Evolutionary conservation across 2,113 vertebrate genomes (phyloP), one percentile per base, ranked within the genome.

Genomic region (Sitta europaea): DNA sequence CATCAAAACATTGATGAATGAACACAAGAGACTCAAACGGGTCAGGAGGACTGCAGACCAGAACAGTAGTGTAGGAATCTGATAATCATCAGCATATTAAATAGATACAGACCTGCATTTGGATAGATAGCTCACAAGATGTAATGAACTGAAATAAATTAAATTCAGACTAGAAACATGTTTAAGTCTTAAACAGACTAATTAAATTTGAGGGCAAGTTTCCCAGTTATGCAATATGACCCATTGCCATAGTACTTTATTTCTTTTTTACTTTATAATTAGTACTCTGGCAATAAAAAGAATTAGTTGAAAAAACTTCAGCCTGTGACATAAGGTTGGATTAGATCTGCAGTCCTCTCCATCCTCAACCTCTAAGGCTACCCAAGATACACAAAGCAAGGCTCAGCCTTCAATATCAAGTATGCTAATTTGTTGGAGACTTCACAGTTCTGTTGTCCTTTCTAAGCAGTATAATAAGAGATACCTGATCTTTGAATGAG

Each of bases 21-120:
- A 84, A 91, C 0, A 0, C 0, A 0, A 76, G 25, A 57, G 4
- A 67, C 36, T 48, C 53, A 28, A 18, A 70, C 40, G 13, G 23
- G 33, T 76, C 62, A 79, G 40, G 8, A 90, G 5, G 45, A 65
- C 42, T 82, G 18, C 53, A 88, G 45, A 57, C n/a, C 4, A 0
- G 11, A 75, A 72, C 23, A 79, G 8, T 4, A 53, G 16, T 3
- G 22, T 1, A 79, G n/a, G 25, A n/a, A 53, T 45, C 73, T 72
- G 40, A 91, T 42, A 87, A 78, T 23, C 48, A 90, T 23, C 70
- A 75, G 31, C 28, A 35, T 27, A 48, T 23, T 53, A 66, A 48
- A 63, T 18, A 81, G 67, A 86, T 29, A 17, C 35, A 87, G 36
- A 57, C 5, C 14, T 81, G 2, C 38, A 63, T 63, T 68, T 88